Evolutionary conservation across 2,888 invertebrate genomes (phyloP), one percentile per base, ranked within the genome.

Genomic region (Drosophila lacicola): DNA sequence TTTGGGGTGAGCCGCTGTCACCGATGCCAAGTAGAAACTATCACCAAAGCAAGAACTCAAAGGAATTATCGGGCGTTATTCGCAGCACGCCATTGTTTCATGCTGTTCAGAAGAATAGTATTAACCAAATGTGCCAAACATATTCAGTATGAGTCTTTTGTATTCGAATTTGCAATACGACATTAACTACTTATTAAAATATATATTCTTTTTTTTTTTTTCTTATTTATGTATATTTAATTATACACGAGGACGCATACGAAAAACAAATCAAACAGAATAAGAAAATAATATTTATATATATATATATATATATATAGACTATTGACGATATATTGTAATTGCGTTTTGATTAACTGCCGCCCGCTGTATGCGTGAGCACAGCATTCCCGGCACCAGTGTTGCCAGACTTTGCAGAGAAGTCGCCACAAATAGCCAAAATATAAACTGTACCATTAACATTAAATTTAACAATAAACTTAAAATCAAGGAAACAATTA

Each of bases 11-110:
- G 60, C 92, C 92, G 17, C 53, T 92, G 53, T 91, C 91, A 45
- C 91, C 92, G 64, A 91, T 92, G 90, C 86, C 91, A 50, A 92
- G 92, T 73, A 92, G 90, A 90, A 92, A 91, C 73, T 90, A 90
- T 80, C 91, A 90, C 77, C 90, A 81, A 64, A 92, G 92, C 69
- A 92, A 91, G 80, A 91, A 91, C 64, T 92, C 92, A 25, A 88
- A 90, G 70, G 92, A 92, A 64, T 82, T 89, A 53, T 91, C 92
- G 4, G 91, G 88, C 62, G 90, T 84, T 33, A 68, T 91, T 56
- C 90, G 92, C 63, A 92, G 91, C 80, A 92, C 91, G 64, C 91
- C 92, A 34, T 78, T 91, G 60, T 91, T 91, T 81, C 90, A 91
- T 69, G 90, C 84, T 65, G 90, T 90, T 71, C 84, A 89, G 57